A percentile compares a stretch with the other conserved stretches of the same genome.
Conservation (phyloP, 2,888 invertebrate species). For the Saturnia japonica region DNA sequence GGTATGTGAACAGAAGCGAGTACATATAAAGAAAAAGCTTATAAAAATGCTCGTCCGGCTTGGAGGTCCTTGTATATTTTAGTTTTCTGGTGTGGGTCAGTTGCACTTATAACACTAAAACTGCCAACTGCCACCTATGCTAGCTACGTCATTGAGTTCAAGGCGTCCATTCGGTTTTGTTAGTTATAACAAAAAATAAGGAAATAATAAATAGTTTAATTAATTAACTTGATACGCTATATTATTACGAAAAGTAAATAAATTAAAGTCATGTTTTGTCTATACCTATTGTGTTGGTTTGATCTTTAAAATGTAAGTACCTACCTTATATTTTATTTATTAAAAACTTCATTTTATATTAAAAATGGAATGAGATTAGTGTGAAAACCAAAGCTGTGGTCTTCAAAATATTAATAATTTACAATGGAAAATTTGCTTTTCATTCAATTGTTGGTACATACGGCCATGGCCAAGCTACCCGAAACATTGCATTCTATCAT, state of each 20-base stretch:
- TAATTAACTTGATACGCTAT: not conserved
- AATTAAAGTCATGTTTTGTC: not conserved
- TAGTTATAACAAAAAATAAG: conserved; percentile 53
- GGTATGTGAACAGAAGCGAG: no score
- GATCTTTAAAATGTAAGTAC: not conserved
- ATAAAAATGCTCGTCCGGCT: no score
- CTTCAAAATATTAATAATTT: not conserved
- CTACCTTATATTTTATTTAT: no score
- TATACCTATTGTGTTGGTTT: not conserved
- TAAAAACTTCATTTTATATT: not conserved
- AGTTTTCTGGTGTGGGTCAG: no score
- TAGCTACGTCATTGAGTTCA: conserved; percentile 30
- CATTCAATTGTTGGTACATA: no score
- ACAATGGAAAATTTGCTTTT: not conserved
- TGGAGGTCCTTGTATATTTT: no score
- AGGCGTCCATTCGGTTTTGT: conserved; percentile 69
- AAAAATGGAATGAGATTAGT: not conserved
- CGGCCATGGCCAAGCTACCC: no score
- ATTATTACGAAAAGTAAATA: not conserved
- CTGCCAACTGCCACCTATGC: no score
- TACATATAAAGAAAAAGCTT: no score
- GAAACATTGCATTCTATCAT: no score
- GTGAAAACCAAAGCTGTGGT: not conserved
- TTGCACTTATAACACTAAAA: no score
- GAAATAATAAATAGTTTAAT: conserved; percentile 16